These are phyloP conservation scores for Oxyteleia sp. DNA, from an alignment of 2,888 invertebrate genomes.

Conservation along the genomic window DNA sequence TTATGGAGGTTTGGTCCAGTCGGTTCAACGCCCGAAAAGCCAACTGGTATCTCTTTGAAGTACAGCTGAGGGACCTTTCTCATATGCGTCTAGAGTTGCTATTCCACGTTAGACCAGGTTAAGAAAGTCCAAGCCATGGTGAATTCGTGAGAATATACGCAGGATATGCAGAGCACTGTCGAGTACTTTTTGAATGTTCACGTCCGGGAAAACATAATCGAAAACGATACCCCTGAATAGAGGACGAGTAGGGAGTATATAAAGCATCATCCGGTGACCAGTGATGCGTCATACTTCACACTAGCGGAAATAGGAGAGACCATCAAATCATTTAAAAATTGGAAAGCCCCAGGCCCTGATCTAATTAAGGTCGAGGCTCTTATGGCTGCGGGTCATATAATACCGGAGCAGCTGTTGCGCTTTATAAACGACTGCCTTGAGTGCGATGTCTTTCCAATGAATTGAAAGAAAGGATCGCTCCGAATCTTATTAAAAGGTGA, in stretches of 20 bases:
- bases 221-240: slow-evolving; percentile 12
- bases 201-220: slow-evolving; percentile 47
- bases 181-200: slow-evolving; percentile 53
- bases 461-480: slow-evolving; percentile 68
- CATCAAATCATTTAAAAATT: slow-evolving; percentile 27
- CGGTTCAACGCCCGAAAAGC: too few relatives aligned
- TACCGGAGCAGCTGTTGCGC: slow-evolving; percentile 37
- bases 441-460: slow-evolving; percentile 64
- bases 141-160: slow-evolving; percentile 52
- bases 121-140: slow-evolving; percentile 73
- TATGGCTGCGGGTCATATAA: slow-evolving; percentile 18
- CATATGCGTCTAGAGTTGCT: slow-evolving; percentile 24
- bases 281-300: slow-evolving; percentile 34
- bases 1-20: too few relatives aligned
- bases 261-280: slow-evolving; percentile 13
- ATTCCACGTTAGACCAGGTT: slow-evolving; percentile 49
- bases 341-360: slow-evolving; percentile 70
- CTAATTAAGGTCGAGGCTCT: slow-evolving; percentile 62
- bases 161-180: slow-evolving; percentile 42
- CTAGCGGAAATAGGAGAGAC: slow-evolving; percentile 30
- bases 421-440: slow-evolving; percentile 67
- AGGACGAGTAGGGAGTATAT: slow-evolving; percentile 34
- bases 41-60: slow-evolving; percentile 58
- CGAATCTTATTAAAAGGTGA: slow-evolving; percentile 53
- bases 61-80: slow-evolving; percentile 26